Evolutionary conservation across 2,888 invertebrate genomes (phyloP), one percentile per base, ranked within the genome.

Genomic region (Asteroscopus sphinx): DNA sequence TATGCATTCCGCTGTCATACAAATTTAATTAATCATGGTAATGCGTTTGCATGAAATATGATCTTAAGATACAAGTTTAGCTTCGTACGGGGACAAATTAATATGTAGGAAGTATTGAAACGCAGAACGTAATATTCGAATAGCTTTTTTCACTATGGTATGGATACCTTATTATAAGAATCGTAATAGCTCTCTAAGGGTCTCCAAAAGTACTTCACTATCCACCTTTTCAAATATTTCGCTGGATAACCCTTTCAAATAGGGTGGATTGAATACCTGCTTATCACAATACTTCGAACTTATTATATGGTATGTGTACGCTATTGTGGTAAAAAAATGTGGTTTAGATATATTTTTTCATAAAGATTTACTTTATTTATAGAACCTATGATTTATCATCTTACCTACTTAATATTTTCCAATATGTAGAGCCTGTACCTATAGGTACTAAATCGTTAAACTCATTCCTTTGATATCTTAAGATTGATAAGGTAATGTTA

Each of bases 251-350:
- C 68, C 54, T 71, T 73, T 53, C 57, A 64, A 67, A 67, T 44
- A 52, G 21, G 67, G 11, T 41, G 28, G 58, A 73, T 64, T 55
- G 70, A 73, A 67, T 62, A 67, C 55, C 56, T 73, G 48, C 54
- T 72, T 72, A 72, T 53, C 42, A 62, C 51, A 52, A 56, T 62
- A 56, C 53, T 40, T 59, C 52, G 28, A 49, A 58, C 49, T 66
- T 59, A 52, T 72, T 62, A 42, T 35, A 32, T 47, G 15, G 45
- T 46, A 42, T 21, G 51, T 42, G 32, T 39, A 39, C 26, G 26
- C 12, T 49, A 59, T 52, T 59, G 26, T 52, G 15, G 28, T 26
- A 52, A 26, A 13, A 53, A 49, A 53, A 57, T 48, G 12, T 42
- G 46, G 30, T 8, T 13, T 0, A 35, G 11, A 26, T 11, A 45